phyloP scores from a whole-genome alignment of 2,113 vertebrate species.

The Gambusia holbrooki region DNA sequence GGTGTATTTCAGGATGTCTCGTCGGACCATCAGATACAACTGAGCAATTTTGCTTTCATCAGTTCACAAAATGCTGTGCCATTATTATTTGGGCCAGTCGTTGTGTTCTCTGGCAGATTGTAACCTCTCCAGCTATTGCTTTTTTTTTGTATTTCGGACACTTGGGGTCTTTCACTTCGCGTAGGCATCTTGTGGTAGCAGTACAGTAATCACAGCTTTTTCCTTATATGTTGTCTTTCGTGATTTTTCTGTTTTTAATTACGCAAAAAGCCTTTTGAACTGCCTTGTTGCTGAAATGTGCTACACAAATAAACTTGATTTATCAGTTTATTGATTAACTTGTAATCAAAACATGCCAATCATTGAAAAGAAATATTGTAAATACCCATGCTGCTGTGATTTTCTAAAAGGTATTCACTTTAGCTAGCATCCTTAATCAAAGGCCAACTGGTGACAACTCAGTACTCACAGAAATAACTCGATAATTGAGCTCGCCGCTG shows the following conservation, averaged over 20 bases:
- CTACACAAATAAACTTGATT: too few relatives aligned
- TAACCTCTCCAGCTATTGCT: not conserved
- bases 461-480: not conserved
- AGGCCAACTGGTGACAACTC: not conserved
- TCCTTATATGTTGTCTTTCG: too few relatives aligned
- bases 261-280: too few relatives aligned
- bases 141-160: not conserved
- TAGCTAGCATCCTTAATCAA: not conserved
- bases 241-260: too few relatives aligned
- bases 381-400: not conserved
- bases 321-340: too few relatives aligned
- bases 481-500: not conserved
- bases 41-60: not conserved
- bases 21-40: too few relatives aligned
- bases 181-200: not conserved
- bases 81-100: not conserved
- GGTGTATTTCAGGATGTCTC: too few relatives aligned
- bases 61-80: not conserved
- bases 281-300: too few relatives aligned
- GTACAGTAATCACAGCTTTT: not conserved
- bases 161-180: not conserved
- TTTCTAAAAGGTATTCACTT: not conserved
- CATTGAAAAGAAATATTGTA: not conserved
- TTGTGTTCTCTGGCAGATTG: not conserved
- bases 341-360: not conserved